Evolutionary conservation across 2,797 vertebrate genomes (phyloP), one percentile per base, ranked within the genome.

Genomic region (Oreochromis mossambicus): DNA sequence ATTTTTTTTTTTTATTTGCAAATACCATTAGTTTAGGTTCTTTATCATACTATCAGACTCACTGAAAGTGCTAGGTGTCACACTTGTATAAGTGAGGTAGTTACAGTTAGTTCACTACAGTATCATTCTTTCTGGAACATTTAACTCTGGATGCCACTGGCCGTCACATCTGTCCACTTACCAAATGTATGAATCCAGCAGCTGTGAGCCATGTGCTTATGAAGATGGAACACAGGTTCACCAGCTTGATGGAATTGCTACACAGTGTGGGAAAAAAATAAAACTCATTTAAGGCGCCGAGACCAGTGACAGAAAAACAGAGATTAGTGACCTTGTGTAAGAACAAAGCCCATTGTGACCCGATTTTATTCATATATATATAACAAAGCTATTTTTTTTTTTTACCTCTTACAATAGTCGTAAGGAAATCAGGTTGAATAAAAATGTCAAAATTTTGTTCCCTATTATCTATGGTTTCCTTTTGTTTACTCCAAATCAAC

Each of bases 151-250:
- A 86, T 54, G 38, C 54, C 46, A 24, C 12, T 14, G 73, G 36
- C 52, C 19, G 2, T 75, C 10, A 54, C 55, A 73, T 73, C 46
- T 82, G 48, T 81, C 41, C 81, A 97, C 98, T 98, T 90, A 99
- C 98, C 98, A 99, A 95, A 96, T 99, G 98, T 95, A 99, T 99
- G 96, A 99, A 99, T 80, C 98, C 98, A n/a, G 98, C 98, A 79
- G 98, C 98, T 79, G 98, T 99, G 88, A 99, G 97, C 98, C 98
- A 99, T 55, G 98, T 99, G 96, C 98, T 99, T 95, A 99, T 99
- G 95, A 99, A 99, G 97, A 99, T 99, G 85, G 98, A 99, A 89
- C 98, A 98, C 91, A 99, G 94, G 96, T 99, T 99, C 96, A 99
- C 98, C 94, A 99, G 96, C 97, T 99, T 99, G 81, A 95, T 95